These are phyloP conservation scores for Mythimna loreyi DNA, from an alignment of 2,888 invertebrate species.

Conservation along the genomic window DNA sequence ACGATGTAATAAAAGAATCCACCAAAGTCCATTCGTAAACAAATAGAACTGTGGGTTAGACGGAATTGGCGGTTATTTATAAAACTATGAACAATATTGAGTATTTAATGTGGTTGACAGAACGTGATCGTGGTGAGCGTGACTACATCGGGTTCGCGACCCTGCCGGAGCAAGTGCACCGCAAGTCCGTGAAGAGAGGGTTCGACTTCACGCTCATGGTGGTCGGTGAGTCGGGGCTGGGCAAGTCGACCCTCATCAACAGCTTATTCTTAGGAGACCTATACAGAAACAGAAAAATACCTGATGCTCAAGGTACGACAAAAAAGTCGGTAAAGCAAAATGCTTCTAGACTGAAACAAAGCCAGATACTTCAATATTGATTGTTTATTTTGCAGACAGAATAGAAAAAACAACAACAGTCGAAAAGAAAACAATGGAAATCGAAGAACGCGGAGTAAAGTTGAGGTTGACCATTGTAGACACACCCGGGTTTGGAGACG, in stretches of 20 bases:
- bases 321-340: not conserved
- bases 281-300: slow-evolving; percentile 95
- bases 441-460: slow-evolving; percentile 98
- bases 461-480: slow-evolving; percentile 97
- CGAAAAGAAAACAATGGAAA: slow-evolving; percentile 97
- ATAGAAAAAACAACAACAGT: slow-evolving; percentile 93
- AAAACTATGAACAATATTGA: slow-evolving; percentile 27
- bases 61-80: slow-evolving; percentile 6
- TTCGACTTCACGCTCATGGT: slow-evolving; percentile 99
- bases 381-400: slow-evolving; percentile 85
- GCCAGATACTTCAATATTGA: slow-evolving; percentile 1
- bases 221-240: slow-evolving; percentile 98
- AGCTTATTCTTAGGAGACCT: slow-evolving; percentile 98
- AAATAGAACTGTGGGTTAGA: slow-evolving; percentile 22
- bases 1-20: slow-evolving; percentile 15
- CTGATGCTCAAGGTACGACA: slow-evolving; percentile 92
- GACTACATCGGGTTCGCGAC: slow-evolving; percentile 99
- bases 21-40: slow-evolving; percentile 21
- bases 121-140: slow-evolving; percentile 91
- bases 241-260: slow-evolving; percentile 98
- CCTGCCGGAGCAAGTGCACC: slow-evolving; percentile 98
- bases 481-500: slow-evolving; percentile 98
- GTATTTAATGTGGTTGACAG: slow-evolving; percentile 70
- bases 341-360: not conserved
- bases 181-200: slow-evolving; percentile 98